Base-by-base conservation (phyloP, 2,797 vertebrate species). In the Adelosebastes latens region DNA sequence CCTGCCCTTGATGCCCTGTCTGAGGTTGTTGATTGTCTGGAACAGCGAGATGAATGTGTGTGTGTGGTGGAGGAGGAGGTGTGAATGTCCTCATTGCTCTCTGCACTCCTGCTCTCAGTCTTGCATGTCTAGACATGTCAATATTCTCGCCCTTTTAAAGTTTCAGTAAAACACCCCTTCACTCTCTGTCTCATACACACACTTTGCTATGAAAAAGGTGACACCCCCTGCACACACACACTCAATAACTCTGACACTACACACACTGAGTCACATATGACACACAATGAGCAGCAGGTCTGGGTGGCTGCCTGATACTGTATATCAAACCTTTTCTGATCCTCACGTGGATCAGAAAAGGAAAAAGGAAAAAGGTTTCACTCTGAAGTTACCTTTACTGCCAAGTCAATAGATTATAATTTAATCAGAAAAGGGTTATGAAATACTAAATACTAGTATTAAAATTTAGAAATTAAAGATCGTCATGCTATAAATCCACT, bases 71-170 rank as follows among this genome's bases (percentile, higher is more conserved):
- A 20, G 73, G 81, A 64, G 69, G 78, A 63, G 75, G 86, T 67
- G 82, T 85, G 71, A 75, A 77, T 70, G 90, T 93, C 90, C 90
- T 89, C 32, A 86, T 72, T 90, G 83, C 75, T 79, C 87, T 80
- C 77, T 72, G 80, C 58, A 77, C 84, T 83, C 65, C n/a, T 25
- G 56, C 76, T 85, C 73, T 87, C 75, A 80, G 49, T 73, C 58
- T 85, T 79, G 62, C 89, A 84, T 82, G 93, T 91, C 90, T 88
- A 89, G 87, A 93, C 92, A 82, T 85, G 91, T 90, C 86, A 83
- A 90, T 87, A 89, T 84, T 78, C 78, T 70, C 39, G 36, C 59
- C 69, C 78, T 76, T 80, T 86, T 70, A 74, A 83, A 89, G 82
- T 92, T 89, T 87, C 70, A 83, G 76, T 78, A 46, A 77, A 83